Conservation (phyloP, 2,113 vertebrate genomes). For the Lonchura striata region DNA sequence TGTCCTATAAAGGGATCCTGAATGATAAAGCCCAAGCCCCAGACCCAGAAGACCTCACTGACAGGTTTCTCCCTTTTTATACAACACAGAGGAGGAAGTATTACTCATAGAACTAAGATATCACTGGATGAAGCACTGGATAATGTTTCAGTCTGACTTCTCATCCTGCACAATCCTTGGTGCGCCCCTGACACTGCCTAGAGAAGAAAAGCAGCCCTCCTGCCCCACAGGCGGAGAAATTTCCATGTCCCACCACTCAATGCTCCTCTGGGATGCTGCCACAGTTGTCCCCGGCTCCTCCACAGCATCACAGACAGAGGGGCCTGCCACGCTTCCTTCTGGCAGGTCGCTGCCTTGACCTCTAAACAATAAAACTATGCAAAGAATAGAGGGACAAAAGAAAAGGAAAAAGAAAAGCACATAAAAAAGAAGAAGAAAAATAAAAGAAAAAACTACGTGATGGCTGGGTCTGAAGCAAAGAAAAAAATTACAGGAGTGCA, state of each 20-base stretch:
- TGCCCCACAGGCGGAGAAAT: not conserved
- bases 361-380: not conserved
- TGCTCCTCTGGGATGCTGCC: fast-evolving
- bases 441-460: not conserved
- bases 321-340: fast-evolving
- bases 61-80: not conserved
- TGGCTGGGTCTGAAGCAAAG: not conserved
- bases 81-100: not conserved
- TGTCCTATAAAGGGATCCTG: not conserved
- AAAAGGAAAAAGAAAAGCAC: not conserved
- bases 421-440: not conserved
- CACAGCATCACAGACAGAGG: not conserved
- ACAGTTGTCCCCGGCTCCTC: fast-evolving
- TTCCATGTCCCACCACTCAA: fast-evolving
- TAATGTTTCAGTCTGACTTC: not conserved
- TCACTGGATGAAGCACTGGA: not conserved
- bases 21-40: not conserved
- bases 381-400: not conserved
- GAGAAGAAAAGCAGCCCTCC: not conserved
- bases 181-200: fast-evolving
- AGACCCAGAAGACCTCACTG: not conserved
- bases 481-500: not conserved
- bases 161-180: not conserved
- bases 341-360: not conserved
- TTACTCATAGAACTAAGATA: not conserved